Evolutionary conservation across 2,888 invertebrate species (phyloP).

Genomic region (Cremastinae sp.): DNA sequence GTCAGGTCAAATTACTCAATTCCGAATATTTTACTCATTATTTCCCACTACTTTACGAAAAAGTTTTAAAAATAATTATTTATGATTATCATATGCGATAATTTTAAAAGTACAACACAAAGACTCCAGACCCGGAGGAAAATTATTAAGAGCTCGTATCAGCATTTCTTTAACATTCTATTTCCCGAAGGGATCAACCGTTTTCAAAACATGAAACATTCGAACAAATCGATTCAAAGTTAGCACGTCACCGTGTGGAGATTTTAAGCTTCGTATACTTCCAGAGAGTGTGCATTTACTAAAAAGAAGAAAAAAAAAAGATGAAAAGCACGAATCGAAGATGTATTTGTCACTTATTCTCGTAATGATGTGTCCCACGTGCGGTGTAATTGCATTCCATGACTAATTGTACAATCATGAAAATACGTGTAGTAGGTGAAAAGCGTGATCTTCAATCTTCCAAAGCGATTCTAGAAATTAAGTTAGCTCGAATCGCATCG

Average conservation of each 20-base stretch:
- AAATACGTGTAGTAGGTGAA: conserved; percentile 27
- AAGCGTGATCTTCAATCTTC: conserved; percentile 46
- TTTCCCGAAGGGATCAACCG: not conserved
- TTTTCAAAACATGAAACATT: not conserved
- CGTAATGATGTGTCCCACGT: conserved; percentile 7
- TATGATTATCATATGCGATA: too few species aligned
- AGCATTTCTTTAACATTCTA: too few species aligned
- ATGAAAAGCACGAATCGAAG: not conserved
- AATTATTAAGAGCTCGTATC: too few species aligned
- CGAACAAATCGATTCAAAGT: conserved; percentile 1
- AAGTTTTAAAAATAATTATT: too few species aligned
- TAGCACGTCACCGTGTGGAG: conserved; percentile 8
- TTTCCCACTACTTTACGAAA: too few species aligned
- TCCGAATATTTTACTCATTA: too few species aligned
- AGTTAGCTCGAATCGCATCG: conserved; percentile 24
- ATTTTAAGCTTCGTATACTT: conserved; percentile 11
- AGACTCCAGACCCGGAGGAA: too few species aligned
- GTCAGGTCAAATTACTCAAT: too few species aligned
- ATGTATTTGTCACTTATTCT: conserved; percentile 36
- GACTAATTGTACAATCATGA: conserved; percentile 39
- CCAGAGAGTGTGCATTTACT: conserved; percentile 19
- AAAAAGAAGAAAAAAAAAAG: not conserved
- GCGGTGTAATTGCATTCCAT: conserved; percentile 39
- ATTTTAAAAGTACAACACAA: too few species aligned
- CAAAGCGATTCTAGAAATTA: conserved; percentile 29